These are phyloP conservation scores for Allobates femoralis DNA, from an alignment of 2,797 vertebrate genomes.

Conservation along the genomic window DNA sequence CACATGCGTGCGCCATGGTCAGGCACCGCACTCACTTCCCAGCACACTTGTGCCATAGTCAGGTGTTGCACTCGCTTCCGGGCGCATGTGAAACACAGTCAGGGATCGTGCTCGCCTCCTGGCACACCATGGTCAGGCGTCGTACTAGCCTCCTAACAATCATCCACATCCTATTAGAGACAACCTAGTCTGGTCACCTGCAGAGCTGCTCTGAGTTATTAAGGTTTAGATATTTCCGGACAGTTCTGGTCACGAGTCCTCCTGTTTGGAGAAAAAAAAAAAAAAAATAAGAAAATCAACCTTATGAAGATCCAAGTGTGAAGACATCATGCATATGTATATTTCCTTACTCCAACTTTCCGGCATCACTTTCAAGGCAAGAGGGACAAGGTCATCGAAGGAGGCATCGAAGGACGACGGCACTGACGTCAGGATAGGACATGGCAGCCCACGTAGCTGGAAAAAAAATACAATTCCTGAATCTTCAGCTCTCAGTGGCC, in stretches of 20 bases:
- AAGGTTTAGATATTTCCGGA: slow-evolving; percentile 89
- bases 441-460: slow-evolving; percentile 90
- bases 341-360: slow-evolving; percentile 89
- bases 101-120: too few relatives aligned
- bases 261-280: slow-evolving; percentile 68
- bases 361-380: slow-evolving; percentile 94
- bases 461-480: background rate
- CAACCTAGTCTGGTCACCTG: slow-evolving; percentile 75
- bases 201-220: slow-evolving; percentile 91
- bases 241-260: slow-evolving; percentile 87
- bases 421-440: slow-evolving; percentile 89
- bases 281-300: background rate
- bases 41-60: too few relatives aligned
- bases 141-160: background rate
- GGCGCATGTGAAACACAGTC: too few relatives aligned
- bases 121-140: too few relatives aligned
- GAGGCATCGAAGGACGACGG: slow-evolving; percentile 88
- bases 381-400: slow-evolving; percentile 90
- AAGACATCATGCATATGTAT: background rate
- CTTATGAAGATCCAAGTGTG: background rate
- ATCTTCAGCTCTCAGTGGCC: background rate
- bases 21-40: too few relatives aligned
- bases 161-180: too few relatives aligned
- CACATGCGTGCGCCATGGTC: too few relatives aligned
- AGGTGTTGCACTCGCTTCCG: too few relatives aligned